phyloP scores from a whole-genome alignment of 2,797 vertebrate genomes.

The Staurois parvus region DNA sequence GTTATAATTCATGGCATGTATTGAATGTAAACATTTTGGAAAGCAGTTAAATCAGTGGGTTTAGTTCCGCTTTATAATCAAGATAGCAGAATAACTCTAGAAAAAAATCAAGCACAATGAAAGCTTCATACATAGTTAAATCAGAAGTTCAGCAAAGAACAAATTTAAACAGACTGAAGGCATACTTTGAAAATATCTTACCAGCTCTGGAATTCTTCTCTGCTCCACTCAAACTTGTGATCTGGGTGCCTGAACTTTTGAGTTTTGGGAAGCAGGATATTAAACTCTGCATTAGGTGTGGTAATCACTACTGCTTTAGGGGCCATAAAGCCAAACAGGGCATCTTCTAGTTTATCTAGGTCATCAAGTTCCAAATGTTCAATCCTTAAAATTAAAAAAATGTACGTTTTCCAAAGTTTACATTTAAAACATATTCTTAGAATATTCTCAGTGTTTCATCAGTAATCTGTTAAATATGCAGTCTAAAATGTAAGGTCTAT shows the following conservation, averaged over 20 bases:
- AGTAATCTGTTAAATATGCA: background rate
- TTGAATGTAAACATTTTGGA: too few relatives aligned
- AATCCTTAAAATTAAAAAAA: constrained; percentile 77
- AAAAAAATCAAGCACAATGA: too few relatives aligned
- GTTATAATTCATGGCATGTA: too few relatives aligned
- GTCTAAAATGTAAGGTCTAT: too few relatives aligned
- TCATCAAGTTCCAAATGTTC: constrained; percentile 87
- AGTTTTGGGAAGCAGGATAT: constrained; percentile 80
- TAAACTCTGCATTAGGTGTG: constrained; percentile 94
- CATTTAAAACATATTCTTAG: too few relatives aligned
- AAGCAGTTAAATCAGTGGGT: too few relatives aligned
- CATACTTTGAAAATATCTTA: constrained; percentile 66
- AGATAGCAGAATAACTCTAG: too few relatives aligned
- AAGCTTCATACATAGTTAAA: too few relatives aligned
- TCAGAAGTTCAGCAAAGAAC: too few relatives aligned
- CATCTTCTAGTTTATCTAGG: constrained; percentile 84
- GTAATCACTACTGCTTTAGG: constrained; percentile 85
- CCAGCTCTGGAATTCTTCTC: constrained; percentile 88
- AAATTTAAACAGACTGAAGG: background rate
- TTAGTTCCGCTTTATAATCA: too few relatives aligned
- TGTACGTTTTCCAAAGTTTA: too few relatives aligned
- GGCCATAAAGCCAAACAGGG: constrained; percentile 91
- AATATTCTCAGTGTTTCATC: too few relatives aligned
- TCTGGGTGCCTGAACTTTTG: constrained; percentile 83
- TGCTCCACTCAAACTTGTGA: constrained; percentile 96